A percentile compares a stretch with the other conserved stretches of the same genome.
Evolutionary conservation across 1,140 invertebrate species (phyloP).

Genomic region (Cydia strobilella): DNA sequence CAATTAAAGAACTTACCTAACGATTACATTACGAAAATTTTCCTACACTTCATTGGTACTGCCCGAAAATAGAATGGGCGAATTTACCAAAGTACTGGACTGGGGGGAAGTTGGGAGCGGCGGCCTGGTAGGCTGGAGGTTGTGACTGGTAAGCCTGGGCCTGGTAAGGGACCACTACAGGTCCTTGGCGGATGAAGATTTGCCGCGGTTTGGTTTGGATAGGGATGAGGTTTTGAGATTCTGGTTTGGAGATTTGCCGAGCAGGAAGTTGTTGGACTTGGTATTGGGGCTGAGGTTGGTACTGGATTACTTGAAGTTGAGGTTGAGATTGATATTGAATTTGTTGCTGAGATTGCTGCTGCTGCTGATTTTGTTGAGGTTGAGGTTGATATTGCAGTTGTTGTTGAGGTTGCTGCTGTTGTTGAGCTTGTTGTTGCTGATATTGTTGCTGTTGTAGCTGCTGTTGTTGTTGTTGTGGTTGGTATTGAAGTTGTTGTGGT

Average conservation of each 20-base stretch:
- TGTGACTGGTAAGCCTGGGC: slow-evolving; percentile 22
- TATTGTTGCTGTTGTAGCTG: slow-evolving; percentile 3
- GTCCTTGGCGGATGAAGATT: not conserved
- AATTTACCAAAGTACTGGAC: slow-evolving; percentile 71
- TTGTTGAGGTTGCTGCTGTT: slow-evolving; percentile 9
- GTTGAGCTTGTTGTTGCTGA: slow-evolving; percentile 36
- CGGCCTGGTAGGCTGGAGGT: slow-evolving; percentile 20
- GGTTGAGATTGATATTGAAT: not conserved
- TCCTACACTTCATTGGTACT: slow-evolving; percentile 35
- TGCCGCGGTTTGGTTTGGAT: not conserved
- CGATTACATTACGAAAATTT: slow-evolving; percentile 2
- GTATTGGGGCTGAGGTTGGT: slow-evolving; percentile 14
- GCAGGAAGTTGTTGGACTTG: not conserved
- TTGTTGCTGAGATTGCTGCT: not conserved
- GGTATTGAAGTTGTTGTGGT: slow-evolving; percentile 22
- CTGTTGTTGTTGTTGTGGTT: slow-evolving; percentile 37
- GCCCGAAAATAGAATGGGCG: slow-evolving; percentile 55
- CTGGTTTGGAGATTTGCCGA: not conserved
- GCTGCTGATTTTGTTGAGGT: slow-evolving; percentile 26
- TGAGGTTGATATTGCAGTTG: slow-evolving; percentile 34
- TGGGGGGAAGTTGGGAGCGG: slow-evolving; percentile 53
- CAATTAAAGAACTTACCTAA: slow-evolving; percentile 23
- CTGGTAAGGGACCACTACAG: slow-evolving; percentile 13
- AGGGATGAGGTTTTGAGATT: not conserved
- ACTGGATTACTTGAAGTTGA: not conserved